phyloP scores from a whole-genome alignment of 2,113 vertebrate species.

The Leuciscus idus region DNA sequence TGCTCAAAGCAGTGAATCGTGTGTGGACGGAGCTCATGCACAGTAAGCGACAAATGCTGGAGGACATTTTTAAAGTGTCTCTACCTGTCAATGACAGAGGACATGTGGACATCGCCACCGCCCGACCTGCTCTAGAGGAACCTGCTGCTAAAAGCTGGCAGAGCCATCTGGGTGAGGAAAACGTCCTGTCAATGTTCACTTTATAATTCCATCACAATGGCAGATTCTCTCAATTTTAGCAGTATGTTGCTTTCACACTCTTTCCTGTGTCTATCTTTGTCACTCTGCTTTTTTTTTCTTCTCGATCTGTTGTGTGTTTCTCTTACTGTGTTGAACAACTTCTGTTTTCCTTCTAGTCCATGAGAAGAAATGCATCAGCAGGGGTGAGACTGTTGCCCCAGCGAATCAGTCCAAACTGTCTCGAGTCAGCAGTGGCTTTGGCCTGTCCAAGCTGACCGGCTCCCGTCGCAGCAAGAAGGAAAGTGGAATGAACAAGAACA shows the following conservation, averaged over 20 bases:
- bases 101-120: conserved; percentile 89
- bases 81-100: conserved; percentile 94
- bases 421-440: conserved; percentile 95
- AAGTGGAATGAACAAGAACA: conserved; percentile 91
- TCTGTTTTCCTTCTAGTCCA: conserved; percentile 77
- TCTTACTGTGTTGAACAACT: background rate
- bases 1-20: conserved; percentile 95
- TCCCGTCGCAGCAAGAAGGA: conserved; percentile 93
- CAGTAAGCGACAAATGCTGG: conserved; percentile 93
- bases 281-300: background rate
- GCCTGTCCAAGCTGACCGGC: conserved; percentile 95
- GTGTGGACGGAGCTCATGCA: conserved; percentile 99
- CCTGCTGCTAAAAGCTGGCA: conserved; percentile 95
- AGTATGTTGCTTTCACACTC: background rate
- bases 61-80: conserved; percentile 94
- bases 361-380: conserved; percentile 95
- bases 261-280: background rate
- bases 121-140: conserved; percentile 90
- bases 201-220: background rate
- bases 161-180: conserved; percentile 89
- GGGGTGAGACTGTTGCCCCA: conserved; percentile 88
- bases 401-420: conserved; percentile 93
- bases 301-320: background rate
- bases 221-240: background rate
- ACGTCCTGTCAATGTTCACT: conserved; percentile 11